phyloP scores from a whole-genome alignment of 2,113 vertebrate genomes.

The Chrysemys picta region DNA sequence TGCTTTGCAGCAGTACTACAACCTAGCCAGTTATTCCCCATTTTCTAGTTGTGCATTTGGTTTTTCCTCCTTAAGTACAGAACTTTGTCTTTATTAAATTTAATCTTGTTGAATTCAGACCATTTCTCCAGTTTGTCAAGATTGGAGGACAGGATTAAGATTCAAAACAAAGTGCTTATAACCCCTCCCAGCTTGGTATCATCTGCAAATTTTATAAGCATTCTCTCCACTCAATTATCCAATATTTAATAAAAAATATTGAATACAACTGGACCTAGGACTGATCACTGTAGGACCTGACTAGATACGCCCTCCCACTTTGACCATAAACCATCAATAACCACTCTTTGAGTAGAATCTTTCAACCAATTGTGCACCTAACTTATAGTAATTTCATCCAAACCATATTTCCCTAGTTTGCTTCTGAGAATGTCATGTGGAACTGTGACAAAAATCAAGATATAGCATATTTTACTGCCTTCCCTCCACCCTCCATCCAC shows the following conservation, averaged over 20 bases:
- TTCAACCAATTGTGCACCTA: neutral
- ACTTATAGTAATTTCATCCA: neutral
- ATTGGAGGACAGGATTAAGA: neutral
- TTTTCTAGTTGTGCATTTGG: neutral
- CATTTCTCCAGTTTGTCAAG: neutral
- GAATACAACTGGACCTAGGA: neutral
- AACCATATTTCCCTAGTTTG: neutral
- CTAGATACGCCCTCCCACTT: neutral
- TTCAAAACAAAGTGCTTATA: neutral
- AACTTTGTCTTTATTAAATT: neutral
- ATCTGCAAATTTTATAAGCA: neutral
- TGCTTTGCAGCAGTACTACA: neutral
- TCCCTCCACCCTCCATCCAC: neutral
- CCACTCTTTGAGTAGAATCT: neutral
- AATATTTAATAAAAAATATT: neutral
- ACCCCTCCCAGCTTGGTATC: neutral
- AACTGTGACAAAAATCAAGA: neutral
- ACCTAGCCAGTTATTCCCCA: too few relatives aligned
- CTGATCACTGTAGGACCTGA: neutral
- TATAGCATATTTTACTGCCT: neutral
- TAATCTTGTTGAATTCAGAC: neutral
- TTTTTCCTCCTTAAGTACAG: neutral
- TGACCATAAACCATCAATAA: neutral
- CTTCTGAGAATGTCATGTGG: neutral
- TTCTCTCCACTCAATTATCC: neutral